These are phyloP conservation scores for Dallia pectoralis DNA, from an alignment of 2,797 vertebrate genomes.

Conservation along the genomic window DNA sequence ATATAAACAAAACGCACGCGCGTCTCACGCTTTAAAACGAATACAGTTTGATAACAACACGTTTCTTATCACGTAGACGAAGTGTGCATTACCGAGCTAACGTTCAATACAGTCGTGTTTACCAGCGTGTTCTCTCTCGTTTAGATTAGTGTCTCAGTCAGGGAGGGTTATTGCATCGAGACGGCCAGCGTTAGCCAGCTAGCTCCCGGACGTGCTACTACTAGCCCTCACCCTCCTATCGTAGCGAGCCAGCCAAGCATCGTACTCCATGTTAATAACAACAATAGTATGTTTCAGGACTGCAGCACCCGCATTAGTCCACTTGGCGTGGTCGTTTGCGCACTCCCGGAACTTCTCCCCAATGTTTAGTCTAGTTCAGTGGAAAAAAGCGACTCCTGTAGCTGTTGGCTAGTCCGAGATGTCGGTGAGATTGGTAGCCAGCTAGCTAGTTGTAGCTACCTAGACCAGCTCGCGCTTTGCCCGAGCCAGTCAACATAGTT, in stretches of 20 bases:
- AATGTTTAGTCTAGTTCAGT: not conserved
- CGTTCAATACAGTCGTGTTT: not conserved
- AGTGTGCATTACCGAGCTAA: not conserved
- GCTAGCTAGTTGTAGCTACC: not conserved
- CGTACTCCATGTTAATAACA: not conserved
- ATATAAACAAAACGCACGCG: not conserved
- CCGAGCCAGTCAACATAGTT: too few species aligned
- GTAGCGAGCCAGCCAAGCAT: slow-evolving; percentile 1
- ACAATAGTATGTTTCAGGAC: not conserved
- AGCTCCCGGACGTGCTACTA: not conserved
- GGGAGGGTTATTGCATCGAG: not conserved
- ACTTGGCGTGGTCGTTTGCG: not conserved
- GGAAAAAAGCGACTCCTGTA: not conserved
- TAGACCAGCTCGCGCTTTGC: not conserved
- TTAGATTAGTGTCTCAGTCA: not conserved
- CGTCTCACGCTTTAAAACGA: not conserved
- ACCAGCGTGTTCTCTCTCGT: not conserved
- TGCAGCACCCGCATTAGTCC: not conserved
- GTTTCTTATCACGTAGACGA: not conserved
- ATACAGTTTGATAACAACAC: not conserved
- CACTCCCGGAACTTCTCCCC: too few species aligned
- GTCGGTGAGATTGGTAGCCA: not conserved
- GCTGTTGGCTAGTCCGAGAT: not conserved
- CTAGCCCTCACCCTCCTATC: not conserved
- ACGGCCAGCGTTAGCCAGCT: not conserved